phyloP scores from a whole-genome alignment of 2,888 invertebrate species.

The Imbricaverruca yamaguchii region DNA sequence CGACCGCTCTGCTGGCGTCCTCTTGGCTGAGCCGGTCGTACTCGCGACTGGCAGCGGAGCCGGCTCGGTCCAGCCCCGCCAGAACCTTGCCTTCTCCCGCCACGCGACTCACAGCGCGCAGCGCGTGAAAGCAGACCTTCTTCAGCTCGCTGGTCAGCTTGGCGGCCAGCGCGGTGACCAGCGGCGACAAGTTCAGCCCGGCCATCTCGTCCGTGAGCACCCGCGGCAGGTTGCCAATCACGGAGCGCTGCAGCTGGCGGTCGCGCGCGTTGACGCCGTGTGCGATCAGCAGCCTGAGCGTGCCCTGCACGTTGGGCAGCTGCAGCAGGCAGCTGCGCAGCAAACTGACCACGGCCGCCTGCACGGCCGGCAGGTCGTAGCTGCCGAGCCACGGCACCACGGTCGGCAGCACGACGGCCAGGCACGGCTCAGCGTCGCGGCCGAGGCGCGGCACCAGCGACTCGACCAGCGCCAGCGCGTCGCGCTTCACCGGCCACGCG shows the following conservation, averaged over 20 bases:
- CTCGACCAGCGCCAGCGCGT: conserved; percentile 67
- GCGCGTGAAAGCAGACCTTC: conserved; percentile 38
- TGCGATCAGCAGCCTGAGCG: conserved; percentile 41
- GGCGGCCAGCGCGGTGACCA: conserved; percentile 34
- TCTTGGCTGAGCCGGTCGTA: conserved; percentile 29
- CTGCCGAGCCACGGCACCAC: conserved; percentile 65
- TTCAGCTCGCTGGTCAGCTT: conserved; percentile 36
- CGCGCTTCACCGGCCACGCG: conserved; percentile 75
- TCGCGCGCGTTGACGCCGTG: conserved; percentile 42
- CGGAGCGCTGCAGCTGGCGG: conserved; percentile 36
- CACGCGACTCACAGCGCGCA: conserved; percentile 41
- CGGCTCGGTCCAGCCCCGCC: conserved; percentile 31
- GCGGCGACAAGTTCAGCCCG: conserved; percentile 38
- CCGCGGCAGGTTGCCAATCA: conserved; percentile 42
- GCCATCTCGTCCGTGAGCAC: conserved; percentile 44
- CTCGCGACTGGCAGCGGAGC: conserved; percentile 31
- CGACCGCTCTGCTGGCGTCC: not conserved
- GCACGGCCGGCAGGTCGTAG: conserved; percentile 37
- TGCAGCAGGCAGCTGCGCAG: conserved; percentile 44
- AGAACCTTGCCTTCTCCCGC: conserved; percentile 42
- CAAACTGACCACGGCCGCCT: conserved; percentile 41
- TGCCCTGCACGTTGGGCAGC: conserved; percentile 41
- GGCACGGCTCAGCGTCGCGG: conserved; percentile 58
- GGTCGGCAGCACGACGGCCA: conserved; percentile 55
- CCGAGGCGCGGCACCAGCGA: conserved; percentile 69